Percentiles rank a stretch among this genome's conserved stretches.
Conservation (phyloP, 2,113 vertebrate species). For the Albula glossodonta region DNA sequence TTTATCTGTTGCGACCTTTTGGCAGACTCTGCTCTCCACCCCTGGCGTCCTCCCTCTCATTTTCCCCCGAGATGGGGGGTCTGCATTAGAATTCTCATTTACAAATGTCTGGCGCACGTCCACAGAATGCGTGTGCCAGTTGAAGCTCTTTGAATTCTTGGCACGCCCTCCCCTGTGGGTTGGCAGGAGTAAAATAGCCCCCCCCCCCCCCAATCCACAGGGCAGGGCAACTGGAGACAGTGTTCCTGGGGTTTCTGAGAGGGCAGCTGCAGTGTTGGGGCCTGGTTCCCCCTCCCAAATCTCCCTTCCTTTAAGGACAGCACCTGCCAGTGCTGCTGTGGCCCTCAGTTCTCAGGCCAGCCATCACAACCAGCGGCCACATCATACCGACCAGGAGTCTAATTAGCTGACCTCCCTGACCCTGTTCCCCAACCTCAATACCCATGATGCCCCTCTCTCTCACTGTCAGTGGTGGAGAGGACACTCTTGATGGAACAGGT, state of each 20-base stretch:
- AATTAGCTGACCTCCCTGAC: neutral
- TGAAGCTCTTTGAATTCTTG: constrained; percentile 47
- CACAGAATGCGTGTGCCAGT: constrained; percentile 23
- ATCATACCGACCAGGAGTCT: neutral
- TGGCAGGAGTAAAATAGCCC: constrained; percentile 51
- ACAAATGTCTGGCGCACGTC: constrained; percentile 45
- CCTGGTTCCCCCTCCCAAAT: neutral
- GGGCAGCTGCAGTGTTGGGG: constrained; percentile 29
- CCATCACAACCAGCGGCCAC: neutral
- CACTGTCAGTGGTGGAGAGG: neutral
- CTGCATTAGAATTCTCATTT: neutral
- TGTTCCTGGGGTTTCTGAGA: constrained; percentile 6
- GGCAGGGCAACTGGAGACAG: constrained; percentile 50
- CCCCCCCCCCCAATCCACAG: constrained; percentile 8
- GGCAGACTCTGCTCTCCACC: constrained; percentile 20
- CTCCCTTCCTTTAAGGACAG: neutral
- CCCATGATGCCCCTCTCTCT: neutral
- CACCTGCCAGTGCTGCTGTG: neutral
- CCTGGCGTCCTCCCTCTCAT: constrained; percentile 24
- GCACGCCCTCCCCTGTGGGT: constrained; percentile 37
- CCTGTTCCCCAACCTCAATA: neutral
- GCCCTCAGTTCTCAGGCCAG: neutral
- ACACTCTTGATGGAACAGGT: neutral
- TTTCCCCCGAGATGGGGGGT: neutral
- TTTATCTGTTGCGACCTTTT: neutral